Percentiles rank a stretch among this genome's conserved stretches.
These are phyloP conservation scores for Xiphorhynchus erythropygius DNA, from an alignment of 2,797 vertebrate genomes.

Conservation along the genomic window DNA sequence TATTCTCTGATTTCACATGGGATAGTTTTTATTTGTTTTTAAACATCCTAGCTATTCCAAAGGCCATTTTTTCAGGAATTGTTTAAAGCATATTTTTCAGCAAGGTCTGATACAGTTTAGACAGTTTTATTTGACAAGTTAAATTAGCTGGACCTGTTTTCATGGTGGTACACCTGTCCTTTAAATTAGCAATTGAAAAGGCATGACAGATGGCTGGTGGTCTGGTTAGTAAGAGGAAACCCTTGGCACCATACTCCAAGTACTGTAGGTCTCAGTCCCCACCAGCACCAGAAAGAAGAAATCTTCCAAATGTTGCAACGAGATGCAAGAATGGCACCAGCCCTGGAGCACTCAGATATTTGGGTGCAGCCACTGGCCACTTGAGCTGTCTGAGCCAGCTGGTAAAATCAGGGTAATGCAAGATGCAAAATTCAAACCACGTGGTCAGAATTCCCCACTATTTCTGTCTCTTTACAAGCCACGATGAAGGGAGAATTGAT, in stretches of 20 bases:
- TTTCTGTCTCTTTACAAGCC: not conserved
- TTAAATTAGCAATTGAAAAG: not conserved
- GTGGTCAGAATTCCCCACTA: not conserved
- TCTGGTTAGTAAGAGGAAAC: not conserved
- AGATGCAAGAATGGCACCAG: not conserved
- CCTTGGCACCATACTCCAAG: not conserved
- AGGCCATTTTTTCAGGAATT: not conserved
- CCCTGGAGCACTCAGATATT: not conserved
- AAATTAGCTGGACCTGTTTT: not conserved
- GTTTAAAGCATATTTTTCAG: not conserved
- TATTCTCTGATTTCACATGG: not conserved
- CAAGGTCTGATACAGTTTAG: not conserved
- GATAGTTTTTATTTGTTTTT: not conserved
- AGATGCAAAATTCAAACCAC: not conserved
- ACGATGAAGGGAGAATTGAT: fast-evolving
- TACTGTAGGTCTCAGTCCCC: not conserved
- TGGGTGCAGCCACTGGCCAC: not conserved
- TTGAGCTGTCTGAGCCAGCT: not conserved
- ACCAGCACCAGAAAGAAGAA: not conserved
- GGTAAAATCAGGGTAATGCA: not conserved
- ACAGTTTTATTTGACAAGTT: not conserved
- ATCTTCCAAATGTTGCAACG: not conserved
- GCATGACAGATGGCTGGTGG: not conserved
- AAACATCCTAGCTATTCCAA: not conserved
- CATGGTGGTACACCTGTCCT: not conserved